These are phyloP conservation scores for Hypena proboscidalis DNA, from an alignment of 2,888 invertebrate species.

Conservation along the genomic window DNA sequence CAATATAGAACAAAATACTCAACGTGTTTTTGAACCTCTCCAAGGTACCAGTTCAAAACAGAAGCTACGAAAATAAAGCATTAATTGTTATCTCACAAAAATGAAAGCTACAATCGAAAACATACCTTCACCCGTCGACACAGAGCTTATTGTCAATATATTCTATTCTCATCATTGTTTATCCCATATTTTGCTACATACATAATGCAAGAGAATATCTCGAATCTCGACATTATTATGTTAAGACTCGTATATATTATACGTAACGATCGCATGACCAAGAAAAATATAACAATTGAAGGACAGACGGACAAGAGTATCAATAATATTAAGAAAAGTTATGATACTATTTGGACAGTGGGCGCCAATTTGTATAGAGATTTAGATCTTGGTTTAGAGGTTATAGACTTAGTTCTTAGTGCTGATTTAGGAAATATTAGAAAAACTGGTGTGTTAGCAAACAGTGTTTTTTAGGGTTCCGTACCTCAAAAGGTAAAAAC, in stretches of 20 bases:
- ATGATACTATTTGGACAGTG: slow-evolving; percentile 7
- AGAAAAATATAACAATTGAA: slow-evolving; percentile 35
- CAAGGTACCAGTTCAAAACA: neutral
- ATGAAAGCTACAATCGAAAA: slow-evolving; percentile 8
- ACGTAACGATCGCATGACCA: slow-evolving; percentile 32
- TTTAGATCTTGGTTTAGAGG: neutral
- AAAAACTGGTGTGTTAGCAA: too few relatives aligned
- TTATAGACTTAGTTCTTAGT: neutral
- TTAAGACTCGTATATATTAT: slow-evolving; percentile 41
- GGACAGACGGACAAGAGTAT: slow-evolving; percentile 23
- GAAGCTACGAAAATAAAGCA: slow-evolving; percentile 5
- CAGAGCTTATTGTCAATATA: slow-evolving; percentile 14
- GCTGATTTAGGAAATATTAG: neutral
- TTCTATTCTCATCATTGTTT: slow-evolving; percentile 25
- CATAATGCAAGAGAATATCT: slow-evolving; percentile 42
- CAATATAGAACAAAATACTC: neutral
- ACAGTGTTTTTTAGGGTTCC: too few relatives aligned
- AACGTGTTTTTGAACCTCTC: neutral
- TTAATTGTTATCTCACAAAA: slow-evolving; percentile 13
- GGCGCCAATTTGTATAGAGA: slow-evolving; percentile 16
- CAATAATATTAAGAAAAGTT: slow-evolving; percentile 23
- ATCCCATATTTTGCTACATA: slow-evolving; percentile 39
- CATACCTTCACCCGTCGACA: neutral
- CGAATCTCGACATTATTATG: slow-evolving; percentile 37
- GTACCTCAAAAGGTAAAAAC: too few relatives aligned